These are phyloP conservation scores for Leptodactylus fallax DNA, from an alignment of 2,797 vertebrate genomes.

Conservation along the genomic window DNA sequence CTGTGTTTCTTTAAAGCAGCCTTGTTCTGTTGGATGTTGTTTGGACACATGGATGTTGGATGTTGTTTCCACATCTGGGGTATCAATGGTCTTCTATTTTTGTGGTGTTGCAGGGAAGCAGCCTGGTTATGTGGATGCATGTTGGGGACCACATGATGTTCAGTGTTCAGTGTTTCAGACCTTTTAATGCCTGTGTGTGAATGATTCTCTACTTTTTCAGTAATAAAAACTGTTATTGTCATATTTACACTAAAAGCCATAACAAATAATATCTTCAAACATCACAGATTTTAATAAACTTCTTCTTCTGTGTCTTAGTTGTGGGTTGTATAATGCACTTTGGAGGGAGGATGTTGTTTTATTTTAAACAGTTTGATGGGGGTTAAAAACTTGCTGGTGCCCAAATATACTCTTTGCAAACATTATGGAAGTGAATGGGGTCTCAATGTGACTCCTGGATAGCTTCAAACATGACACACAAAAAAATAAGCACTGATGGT, in stretches of 20 bases:
- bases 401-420: not conserved
- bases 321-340: not conserved
- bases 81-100: not conserved
- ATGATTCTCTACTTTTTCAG: constrained; percentile 23
- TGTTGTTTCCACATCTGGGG: not conserved
- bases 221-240: not conserved
- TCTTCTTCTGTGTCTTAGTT: constrained; percentile 17
- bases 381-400: not conserved
- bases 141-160: not conserved
- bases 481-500: no score
- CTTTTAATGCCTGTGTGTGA: not conserved
- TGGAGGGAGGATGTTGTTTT: not conserved
- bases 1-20: not conserved
- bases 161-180: constrained; percentile 12
- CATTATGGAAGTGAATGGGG: no score
- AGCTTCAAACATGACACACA: no score
- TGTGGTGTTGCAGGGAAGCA: not conserved
- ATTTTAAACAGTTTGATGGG: not conserved
- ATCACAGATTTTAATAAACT: constrained; percentile 54
- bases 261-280: constrained; percentile 35
- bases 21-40: not conserved
- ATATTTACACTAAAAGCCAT: constrained; percentile 45
- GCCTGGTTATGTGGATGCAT: constrained; percentile 20
- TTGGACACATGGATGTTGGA: not conserved
- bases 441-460: no score